Conservation (phyloP, 1,140 invertebrate genomes). For the Drosophila quadrilineata region DNA sequence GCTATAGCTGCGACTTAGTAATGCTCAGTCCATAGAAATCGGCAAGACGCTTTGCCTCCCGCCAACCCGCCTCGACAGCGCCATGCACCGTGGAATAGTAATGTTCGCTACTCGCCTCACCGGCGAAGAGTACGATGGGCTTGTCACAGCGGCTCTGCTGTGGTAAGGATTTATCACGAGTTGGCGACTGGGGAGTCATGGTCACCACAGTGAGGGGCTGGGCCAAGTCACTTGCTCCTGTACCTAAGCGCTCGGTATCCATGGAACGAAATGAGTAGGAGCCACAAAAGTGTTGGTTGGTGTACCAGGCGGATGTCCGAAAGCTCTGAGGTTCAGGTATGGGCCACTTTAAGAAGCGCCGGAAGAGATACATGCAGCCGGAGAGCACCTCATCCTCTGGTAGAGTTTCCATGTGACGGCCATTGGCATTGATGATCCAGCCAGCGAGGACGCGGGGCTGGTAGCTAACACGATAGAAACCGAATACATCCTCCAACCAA, state of each 20-base stretch:
- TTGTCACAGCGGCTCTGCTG: slow-evolving; percentile 75
- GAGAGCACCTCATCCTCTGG: slow-evolving; percentile 82
- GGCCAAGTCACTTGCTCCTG: slow-evolving; percentile 82
- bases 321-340: slow-evolving; percentile 67
- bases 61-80: slow-evolving; percentile 89
- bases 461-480: slow-evolving; percentile 85
- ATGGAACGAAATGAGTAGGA: slow-evolving; percentile 88
- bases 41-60: slow-evolving; percentile 85
- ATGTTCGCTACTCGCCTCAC: slow-evolving; percentile 87
- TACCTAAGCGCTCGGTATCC: slow-evolving; percentile 83
- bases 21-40: slow-evolving; percentile 63
- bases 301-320: slow-evolving; percentile 84
- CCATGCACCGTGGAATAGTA: slow-evolving; percentile 91
- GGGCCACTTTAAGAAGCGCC: slow-evolving; percentile 77
- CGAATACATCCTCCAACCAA: slow-evolving; percentile 86
- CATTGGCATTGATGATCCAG: slow-evolving; percentile 84
- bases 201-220: slow-evolving; percentile 67
- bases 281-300: slow-evolving; percentile 86
- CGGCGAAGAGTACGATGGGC: slow-evolving; percentile 87
- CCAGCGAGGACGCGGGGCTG: slow-evolving; percentile 87
- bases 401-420: slow-evolving; percentile 83
- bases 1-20: slow-evolving; percentile 71
- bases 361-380: slow-evolving; percentile 81
- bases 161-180: neutral
- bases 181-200: slow-evolving; percentile 40